Evolutionary conservation across 2,888 invertebrate species (phyloP).

Genomic region (Fragum whitleyi): DNA sequence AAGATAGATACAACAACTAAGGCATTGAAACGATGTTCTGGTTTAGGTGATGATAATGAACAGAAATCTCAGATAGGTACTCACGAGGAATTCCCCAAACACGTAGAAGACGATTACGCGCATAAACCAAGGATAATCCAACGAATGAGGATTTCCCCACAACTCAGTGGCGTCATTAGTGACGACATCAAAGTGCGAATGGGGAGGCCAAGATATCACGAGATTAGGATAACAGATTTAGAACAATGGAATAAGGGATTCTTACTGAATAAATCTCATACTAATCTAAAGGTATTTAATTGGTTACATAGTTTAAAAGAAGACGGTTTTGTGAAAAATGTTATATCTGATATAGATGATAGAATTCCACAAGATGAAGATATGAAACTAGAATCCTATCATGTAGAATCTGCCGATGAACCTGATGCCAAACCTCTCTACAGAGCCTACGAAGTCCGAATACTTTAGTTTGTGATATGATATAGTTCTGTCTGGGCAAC

Average conservation of each 20-base stretch:
- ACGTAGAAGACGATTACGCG: conserved; percentile 75
- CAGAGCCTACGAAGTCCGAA: conserved; percentile 54
- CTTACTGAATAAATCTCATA: conserved; percentile 77
- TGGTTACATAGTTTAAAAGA: conserved; percentile 96
- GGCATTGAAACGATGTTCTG: conserved; percentile 74
- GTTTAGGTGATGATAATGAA: conserved; percentile 74
- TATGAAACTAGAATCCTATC: conserved; percentile 58
- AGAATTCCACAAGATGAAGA: conserved; percentile 54
- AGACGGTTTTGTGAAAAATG: conserved; percentile 73
- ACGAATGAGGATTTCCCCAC: conserved; percentile 79
- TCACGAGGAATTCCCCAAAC: conserved; percentile 73
- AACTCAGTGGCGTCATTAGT: conserved; percentile 77
- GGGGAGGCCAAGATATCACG: conserved; percentile 80
- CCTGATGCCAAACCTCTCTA: conserved; percentile 75
- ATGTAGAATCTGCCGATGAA: conserved; percentile 77
- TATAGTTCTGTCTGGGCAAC: too few relatives aligned
- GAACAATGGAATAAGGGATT: conserved; percentile 75
- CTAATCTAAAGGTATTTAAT: conserved; percentile 98
- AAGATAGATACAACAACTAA: conserved; percentile 68
- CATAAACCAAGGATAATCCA: conserved; percentile 77
- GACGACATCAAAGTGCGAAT: conserved; percentile 79
- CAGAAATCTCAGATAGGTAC: conserved; percentile 58
- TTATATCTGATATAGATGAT: conserved; percentile 65
- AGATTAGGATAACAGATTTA: conserved; percentile 73
- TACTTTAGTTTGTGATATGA: conserved; percentile 38